These are phyloP conservation scores for Lontra canadensis DNA, from an alignment of 2,113 vertebrate genomes.

Conservation along the genomic window DNA sequence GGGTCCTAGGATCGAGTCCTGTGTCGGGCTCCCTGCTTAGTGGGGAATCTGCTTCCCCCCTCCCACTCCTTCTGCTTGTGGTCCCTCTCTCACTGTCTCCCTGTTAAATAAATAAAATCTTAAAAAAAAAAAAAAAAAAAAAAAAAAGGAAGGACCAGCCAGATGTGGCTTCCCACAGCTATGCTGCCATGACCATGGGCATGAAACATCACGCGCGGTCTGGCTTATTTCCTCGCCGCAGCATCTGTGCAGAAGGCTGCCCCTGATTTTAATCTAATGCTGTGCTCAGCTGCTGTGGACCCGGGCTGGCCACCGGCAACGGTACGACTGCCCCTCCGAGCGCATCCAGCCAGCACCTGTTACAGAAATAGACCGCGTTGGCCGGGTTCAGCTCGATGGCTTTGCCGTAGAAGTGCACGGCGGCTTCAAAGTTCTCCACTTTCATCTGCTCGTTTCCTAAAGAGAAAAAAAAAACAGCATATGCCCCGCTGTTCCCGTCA, in stretches of 20 bases:
- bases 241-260: background rate
- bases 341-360: constrained; percentile 86
- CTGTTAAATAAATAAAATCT: too few species aligned
- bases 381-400: constrained; percentile 94
- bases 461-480: accelerated
- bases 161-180: accelerated
- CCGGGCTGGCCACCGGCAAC: background rate
- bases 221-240: background rate
- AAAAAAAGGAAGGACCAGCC: background rate
- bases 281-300: too few species aligned
- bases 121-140: too few species aligned
- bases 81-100: too few species aligned
- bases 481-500: accelerated
- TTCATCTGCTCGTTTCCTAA: constrained; percentile 98
- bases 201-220: accelerated
- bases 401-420: constrained; percentile 94
- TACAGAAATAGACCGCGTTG: constrained; percentile 98
- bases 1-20: too few species aligned
- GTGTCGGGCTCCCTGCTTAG: too few species aligned
- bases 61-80: too few species aligned
- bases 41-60: too few species aligned
- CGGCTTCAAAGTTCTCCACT: constrained; percentile 93
- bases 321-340: accelerated
- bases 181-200: accelerated
- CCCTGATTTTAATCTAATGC: background rate